Conservation (phyloP, 2,888 invertebrate genomes). For the Spodoptera exigua region DNA sequence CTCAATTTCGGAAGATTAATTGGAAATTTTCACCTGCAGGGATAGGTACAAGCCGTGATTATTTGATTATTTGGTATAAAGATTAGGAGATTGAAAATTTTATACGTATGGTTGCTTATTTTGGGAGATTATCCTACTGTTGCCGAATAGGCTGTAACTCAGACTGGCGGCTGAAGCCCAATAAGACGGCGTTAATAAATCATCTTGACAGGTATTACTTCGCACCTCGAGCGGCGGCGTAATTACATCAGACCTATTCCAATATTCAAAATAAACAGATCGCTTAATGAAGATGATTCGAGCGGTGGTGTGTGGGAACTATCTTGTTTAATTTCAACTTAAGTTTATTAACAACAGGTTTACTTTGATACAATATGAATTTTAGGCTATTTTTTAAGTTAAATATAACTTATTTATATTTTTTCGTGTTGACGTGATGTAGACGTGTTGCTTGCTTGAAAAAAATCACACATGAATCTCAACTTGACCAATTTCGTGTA, state of each 20-base stretch:
- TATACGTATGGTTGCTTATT: slow-evolving; percentile 17
- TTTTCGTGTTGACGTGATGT: no score
- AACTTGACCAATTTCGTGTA: no score
- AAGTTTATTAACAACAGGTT: slow-evolving; percentile 1
- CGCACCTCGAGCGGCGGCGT: slow-evolving; percentile 74
- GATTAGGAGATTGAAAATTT: slow-evolving; percentile 38
- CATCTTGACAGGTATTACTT: slow-evolving; percentile 86
- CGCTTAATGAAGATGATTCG: slow-evolving; percentile 55
- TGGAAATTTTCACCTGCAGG: neutral
- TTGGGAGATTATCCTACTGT: slow-evolving; percentile 39
- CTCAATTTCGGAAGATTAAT: slow-evolving; percentile 11
- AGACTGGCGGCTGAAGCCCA: slow-evolving; percentile 62
- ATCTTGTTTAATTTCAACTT: slow-evolving; percentile 32
- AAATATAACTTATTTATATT: no score
- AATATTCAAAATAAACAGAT: slow-evolving; percentile 69
- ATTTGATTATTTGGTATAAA: slow-evolving; percentile 5
- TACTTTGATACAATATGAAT: neutral
- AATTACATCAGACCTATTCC: slow-evolving; percentile 72
- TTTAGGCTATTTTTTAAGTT: neutral
- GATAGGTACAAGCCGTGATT: neutral
- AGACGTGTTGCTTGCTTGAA: no score
- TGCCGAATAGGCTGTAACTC: slow-evolving; percentile 48
- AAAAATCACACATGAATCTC: no score
- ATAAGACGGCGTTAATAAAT: slow-evolving; percentile 81
- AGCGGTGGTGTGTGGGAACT: slow-evolving; percentile 11